These are phyloP conservation scores for Periplaneta americana DNA, from an alignment of 1,140 invertebrate genomes.

Conservation along the genomic window DNA sequence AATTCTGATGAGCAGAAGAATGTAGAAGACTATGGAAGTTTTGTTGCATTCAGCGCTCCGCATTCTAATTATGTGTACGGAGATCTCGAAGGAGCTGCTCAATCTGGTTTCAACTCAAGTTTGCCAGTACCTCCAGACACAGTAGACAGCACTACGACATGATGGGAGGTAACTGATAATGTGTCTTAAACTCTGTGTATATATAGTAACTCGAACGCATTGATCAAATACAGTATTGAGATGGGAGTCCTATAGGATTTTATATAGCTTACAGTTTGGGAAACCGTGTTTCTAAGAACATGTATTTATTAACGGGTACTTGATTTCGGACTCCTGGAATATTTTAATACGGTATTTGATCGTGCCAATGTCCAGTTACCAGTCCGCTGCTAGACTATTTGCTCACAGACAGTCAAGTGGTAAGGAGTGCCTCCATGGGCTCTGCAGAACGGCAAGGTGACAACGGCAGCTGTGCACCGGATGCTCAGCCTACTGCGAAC, in stretches of 20 bases:
- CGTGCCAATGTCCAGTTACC: neutral
- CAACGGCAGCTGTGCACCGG: no score
- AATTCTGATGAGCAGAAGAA: neutral
- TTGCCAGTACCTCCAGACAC: neutral
- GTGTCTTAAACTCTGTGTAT: neutral
- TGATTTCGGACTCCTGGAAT: neutral
- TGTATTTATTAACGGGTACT: neutral
- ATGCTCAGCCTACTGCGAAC: no score
- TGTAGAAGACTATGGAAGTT: neutral
- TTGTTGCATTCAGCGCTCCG: neutral
- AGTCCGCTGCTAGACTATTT: neutral
- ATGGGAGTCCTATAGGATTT: neutral
- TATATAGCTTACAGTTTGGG: neutral
- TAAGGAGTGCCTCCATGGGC: no score
- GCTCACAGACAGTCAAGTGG: no score
- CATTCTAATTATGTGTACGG: conserved; percentile 7
- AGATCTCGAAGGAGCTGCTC: neutral
- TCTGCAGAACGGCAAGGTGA: no score
- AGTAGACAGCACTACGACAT: neutral
- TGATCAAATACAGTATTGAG: neutral
- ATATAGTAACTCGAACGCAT: neutral
- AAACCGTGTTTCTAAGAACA: neutral
- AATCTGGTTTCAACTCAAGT: neutral
- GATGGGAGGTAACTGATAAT: neutral
- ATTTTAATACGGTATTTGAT: neutral